phyloP scores from a whole-genome alignment of 2,888 invertebrate species.

The Drosophila testacea region DNA sequence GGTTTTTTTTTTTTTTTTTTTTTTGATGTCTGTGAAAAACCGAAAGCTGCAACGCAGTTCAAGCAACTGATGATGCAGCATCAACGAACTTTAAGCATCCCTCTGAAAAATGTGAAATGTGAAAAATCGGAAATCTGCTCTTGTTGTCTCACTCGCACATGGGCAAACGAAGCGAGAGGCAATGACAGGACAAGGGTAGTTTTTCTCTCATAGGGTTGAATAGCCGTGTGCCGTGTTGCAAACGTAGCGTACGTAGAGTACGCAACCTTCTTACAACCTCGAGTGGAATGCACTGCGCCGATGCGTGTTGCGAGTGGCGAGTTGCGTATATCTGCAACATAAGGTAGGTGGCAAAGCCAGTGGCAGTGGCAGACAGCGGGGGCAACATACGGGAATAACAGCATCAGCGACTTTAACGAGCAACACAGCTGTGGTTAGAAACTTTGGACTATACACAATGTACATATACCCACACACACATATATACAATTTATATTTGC shows the following conservation, averaged over 20 bases:
- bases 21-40: background rate
- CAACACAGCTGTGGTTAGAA: constrained; percentile 21
- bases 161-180: background rate
- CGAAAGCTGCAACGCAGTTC: constrained; percentile 60
- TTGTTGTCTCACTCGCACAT: constrained; percentile 51
- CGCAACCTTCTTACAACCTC: constrained; percentile 69
- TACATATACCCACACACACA: background rate
- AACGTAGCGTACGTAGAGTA: constrained; percentile 59
- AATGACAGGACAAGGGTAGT: constrained; percentile 48
- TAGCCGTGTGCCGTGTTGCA: constrained; percentile 1
- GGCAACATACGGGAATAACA: background rate
- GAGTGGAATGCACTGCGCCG: constrained; percentile 65
- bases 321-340: background rate
- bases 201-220: constrained; percentile 39
- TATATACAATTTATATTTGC: background rate
- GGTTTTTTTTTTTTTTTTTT: background rate
- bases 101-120: background rate
- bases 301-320: constrained; percentile 27
- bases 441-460: background rate
- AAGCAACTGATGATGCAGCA: constrained; percentile 56
- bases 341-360: background rate
- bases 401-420: constrained; percentile 2
- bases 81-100: constrained; percentile 67
- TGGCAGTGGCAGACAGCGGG: background rate
- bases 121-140: background rate